phyloP scores from a whole-genome alignment of 1,140 invertebrate genomes.

The Diabrotica virgifera region DNA sequence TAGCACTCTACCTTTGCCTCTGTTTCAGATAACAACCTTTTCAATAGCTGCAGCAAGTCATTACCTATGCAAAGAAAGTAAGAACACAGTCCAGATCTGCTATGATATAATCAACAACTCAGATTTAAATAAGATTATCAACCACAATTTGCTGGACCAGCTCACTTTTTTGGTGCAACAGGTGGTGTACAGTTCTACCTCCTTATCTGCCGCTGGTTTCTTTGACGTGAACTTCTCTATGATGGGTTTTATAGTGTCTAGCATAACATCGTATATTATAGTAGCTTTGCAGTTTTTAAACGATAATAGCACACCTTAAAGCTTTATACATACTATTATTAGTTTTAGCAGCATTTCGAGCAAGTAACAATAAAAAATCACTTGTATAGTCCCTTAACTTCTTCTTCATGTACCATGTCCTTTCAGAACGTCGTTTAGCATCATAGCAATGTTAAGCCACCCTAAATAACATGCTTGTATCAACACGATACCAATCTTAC shows the following conservation, averaged over 20 bases:
- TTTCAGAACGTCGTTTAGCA: too few species aligned
- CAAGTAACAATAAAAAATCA: too few species aligned
- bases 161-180: not conserved
- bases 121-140: not conserved
- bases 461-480: too few species aligned
- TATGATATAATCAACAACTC: not conserved
- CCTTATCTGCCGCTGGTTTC: slow-evolving; percentile 8
- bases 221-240: slow-evolving; percentile 4
- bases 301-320: not conserved
- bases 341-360: too few species aligned
- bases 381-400: too few species aligned
- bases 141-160: not conserved
- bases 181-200: not conserved
- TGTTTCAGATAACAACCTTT: not conserved
- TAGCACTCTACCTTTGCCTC: not conserved
- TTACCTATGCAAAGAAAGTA: not conserved
- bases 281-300: not conserved
- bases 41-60: not conserved
- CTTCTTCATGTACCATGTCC: too few species aligned
- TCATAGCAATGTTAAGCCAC: too few species aligned
- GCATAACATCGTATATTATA: slow-evolving; percentile 13
- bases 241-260: slow-evolving; percentile 8
- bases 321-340: too few species aligned
- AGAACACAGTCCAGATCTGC: slow-evolving; percentile 6
- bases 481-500: too few species aligned